Base-by-base conservation (phyloP, 2,888 invertebrate genomes). In the Netelia melanura region DNA sequence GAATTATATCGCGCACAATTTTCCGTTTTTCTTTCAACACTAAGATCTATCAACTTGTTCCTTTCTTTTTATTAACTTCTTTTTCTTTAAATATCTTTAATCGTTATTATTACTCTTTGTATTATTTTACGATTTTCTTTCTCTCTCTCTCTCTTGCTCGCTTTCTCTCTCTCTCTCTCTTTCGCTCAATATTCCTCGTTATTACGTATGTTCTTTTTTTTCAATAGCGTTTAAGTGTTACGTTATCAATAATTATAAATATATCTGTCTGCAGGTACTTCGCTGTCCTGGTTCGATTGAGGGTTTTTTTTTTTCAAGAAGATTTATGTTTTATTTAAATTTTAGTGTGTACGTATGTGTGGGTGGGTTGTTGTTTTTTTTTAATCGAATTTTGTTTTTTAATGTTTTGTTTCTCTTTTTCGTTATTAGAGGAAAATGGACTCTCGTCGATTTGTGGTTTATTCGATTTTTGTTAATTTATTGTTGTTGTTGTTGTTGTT, bases 201-300 rank as follows among this genome's bases (percentile, higher is more conserved):
- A 79, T 62, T 58, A 74, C 79, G 67, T 64, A 64, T 14, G 25
- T 38, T 38, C 52, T 54, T 30, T 11, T 77, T 21, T 17, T 52
- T 68, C 62, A 38, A 38, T 68, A 79, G 68, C 62, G 58, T 71
- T 68, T 74, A 84, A 78, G 85, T 79, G 81, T 83, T 83, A 38
- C 58, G 74, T 81, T 81, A 76, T 77, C 70, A 87, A 83, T 89
- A 86, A 89, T 90, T 88, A 91, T 91, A 92, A 92, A 92, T 92
- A 91, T 92, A 92, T 92, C 87, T 91, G 90, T 92, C 89, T 91
- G 91, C 91, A 92, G 92, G 92, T 92, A 92, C 92, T 92, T 90
- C 81, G 88, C 90, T 91, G 91, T 91, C 92, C 92, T 92, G 91
- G 91, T 90, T 91, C 90, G 88, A 89, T 87, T 88, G 87, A 76